phyloP scores from a whole-genome alignment of 2,888 invertebrate genomes.

The Tetragonula carbonaria region DNA sequence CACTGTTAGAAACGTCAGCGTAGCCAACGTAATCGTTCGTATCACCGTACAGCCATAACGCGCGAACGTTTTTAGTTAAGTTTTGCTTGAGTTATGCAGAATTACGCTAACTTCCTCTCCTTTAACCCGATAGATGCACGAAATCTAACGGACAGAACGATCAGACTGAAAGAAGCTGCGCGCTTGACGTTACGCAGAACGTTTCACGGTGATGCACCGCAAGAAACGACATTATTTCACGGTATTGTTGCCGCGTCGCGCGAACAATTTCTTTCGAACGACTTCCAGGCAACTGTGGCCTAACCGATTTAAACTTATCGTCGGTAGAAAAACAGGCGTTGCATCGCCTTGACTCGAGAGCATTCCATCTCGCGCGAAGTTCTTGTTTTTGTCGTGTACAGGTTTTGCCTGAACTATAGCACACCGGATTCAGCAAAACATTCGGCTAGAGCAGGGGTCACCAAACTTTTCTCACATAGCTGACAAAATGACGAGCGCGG shows the following conservation, averaged over 20 bases:
- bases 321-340: neutral
- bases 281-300: neutral
- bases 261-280: slow-evolving; percentile 17
- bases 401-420: no score
- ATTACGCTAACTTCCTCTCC: slow-evolving; percentile 29
- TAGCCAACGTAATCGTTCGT: slow-evolving; percentile 22
- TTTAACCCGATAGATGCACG: neutral
- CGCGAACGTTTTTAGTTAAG: slow-evolving; percentile 27
- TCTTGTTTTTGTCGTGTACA: neutral
- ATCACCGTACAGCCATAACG: slow-evolving; percentile 33
- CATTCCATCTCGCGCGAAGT: neutral
- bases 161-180: slow-evolving; percentile 32
- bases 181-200: slow-evolving; percentile 10
- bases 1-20: slow-evolving; percentile 28
- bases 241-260: slow-evolving; percentile 37
- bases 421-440: no score
- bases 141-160: slow-evolving; percentile 28
- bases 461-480: no score
- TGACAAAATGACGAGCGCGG: no score
- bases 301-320: neutral
- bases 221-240: slow-evolving; percentile 48
- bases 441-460: no score
- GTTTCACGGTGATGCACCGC: neutral
- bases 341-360: neutral
- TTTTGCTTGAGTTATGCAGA: slow-evolving; percentile 45